A percentile compares a stretch with the other conserved stretches of the same genome.
Evolutionary conservation across 2,797 vertebrate genomes (phyloP).

Genomic region (Antennarius maculatus): DNA sequence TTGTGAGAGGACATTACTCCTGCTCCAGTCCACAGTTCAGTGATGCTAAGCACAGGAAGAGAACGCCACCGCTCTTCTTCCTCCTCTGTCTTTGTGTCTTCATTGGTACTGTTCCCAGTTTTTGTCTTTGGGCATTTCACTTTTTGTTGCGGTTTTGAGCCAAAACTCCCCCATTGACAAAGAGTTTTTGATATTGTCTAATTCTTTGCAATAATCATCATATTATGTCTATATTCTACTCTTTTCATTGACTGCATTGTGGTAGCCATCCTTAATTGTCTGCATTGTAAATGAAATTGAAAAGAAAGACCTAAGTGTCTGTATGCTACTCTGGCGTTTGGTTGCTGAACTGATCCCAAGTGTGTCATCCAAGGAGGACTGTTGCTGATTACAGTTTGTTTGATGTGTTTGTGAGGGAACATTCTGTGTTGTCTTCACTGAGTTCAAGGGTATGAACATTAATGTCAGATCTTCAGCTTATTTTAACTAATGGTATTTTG

Average conservation of each 20-base stretch:
- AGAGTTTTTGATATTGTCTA: constrained; percentile 2
- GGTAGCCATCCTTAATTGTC: constrained; percentile 25
- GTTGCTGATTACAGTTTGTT: constrained; percentile 44
- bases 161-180: constrained; percentile 25
- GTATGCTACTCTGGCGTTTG: constrained; percentile 15
- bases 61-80: constrained; percentile 36
- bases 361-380: constrained; percentile 52
- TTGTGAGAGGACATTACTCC: constrained; percentile 22
- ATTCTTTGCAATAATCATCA: constrained; percentile 25
- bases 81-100: constrained; percentile 35
- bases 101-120: constrained; percentile 43
- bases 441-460: background rate
- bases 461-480: background rate
- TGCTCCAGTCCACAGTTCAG: constrained; percentile 1
- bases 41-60: constrained; percentile 31
- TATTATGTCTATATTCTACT: constrained; percentile 21
- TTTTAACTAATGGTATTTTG: constrained; percentile 4
- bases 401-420: constrained; percentile 30
- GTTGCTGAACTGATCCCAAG: constrained; percentile 48
- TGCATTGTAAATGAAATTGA: background rate
- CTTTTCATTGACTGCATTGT: constrained; percentile 36
- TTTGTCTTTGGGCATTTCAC: constrained; percentile 17
- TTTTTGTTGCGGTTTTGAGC: constrained; percentile 63
- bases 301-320: background rate
- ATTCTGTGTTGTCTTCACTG: constrained; percentile 8